These are phyloP conservation scores for Anoncus sp. DNA, from an alignment of 2,888 invertebrate genomes.

Conservation along the genomic window DNA sequence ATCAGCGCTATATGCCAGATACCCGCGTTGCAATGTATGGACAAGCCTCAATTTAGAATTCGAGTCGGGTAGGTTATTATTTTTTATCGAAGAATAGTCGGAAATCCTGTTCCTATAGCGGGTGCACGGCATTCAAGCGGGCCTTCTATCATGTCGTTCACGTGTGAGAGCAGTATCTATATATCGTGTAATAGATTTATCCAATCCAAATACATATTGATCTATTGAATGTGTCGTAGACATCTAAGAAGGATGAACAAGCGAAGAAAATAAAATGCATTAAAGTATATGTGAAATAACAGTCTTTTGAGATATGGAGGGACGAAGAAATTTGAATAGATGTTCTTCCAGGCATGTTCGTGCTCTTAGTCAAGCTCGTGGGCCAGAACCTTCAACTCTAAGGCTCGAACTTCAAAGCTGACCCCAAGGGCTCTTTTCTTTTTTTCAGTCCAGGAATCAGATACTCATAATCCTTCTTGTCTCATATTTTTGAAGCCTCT, in stretches of 20 bases:
- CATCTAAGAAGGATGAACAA: no score
- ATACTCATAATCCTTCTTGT: conserved; percentile 1
- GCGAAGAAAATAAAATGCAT: no score
- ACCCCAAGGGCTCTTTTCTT: background rate
- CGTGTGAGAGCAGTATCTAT: no score
- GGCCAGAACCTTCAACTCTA: conserved; percentile 33
- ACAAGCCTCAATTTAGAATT: conserved; percentile 41
- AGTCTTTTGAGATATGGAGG: background rate
- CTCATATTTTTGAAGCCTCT: conserved; percentile 15
- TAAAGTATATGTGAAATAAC: background rate
- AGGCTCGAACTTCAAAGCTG: conserved; percentile 41
- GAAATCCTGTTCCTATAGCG: conserved; percentile 35
- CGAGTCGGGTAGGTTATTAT: conserved; percentile 55
- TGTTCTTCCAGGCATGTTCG: conserved; percentile 21
- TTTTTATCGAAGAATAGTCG: conserved; percentile 51
- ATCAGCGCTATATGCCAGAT: background rate
- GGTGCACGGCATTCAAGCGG: background rate
- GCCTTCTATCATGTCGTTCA: background rate
- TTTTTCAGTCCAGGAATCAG: conserved; percentile 5
- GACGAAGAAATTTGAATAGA: conserved; percentile 33
- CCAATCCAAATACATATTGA: no score
- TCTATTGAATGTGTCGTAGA: no score
- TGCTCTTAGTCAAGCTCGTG: background rate
- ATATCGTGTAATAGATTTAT: no score
- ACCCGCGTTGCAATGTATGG: background rate